A percentile compares a stretch with the other conserved stretches of the same genome.
These are phyloP conservation scores for Synanthedon formicaeformis DNA, from an alignment of 2,888 invertebrate genomes.

Conservation along the genomic window DNA sequence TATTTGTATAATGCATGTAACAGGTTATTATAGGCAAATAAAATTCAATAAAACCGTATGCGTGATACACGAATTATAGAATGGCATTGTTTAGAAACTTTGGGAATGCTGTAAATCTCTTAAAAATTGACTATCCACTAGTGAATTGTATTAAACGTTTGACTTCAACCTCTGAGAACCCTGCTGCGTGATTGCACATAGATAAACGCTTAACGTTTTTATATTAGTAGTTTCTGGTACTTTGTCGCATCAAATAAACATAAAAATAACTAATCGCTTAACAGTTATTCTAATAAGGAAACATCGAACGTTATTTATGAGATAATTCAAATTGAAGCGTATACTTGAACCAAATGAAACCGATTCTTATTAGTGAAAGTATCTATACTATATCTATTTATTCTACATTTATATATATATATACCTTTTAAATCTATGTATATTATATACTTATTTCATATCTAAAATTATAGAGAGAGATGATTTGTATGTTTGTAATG, in stretches of 20 bases:
- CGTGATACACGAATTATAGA: slow-evolving; percentile 12
- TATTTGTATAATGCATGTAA: too few species aligned
- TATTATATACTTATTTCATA: too few species aligned
- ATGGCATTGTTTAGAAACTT: slow-evolving; percentile 7
- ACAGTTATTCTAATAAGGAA: slow-evolving; percentile 28
- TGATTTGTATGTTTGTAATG: too few species aligned
- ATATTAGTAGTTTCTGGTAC: slow-evolving; percentile 28
- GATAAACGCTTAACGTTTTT: slow-evolving; percentile 21
- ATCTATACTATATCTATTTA: too few species aligned
- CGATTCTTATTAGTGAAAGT: too few species aligned
- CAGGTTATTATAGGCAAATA: slow-evolving; percentile 19
- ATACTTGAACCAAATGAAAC: too few species aligned
- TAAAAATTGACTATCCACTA: slow-evolving; percentile 34
- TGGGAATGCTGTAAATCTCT: slow-evolving; percentile 31
- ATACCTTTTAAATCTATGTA: too few species aligned
- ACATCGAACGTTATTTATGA: slow-evolving; percentile 1
- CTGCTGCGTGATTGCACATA: slow-evolving; percentile 41
- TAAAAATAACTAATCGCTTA: slow-evolving; percentile 17
- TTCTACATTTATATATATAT: too few species aligned
- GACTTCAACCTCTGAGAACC: slow-evolving; percentile 26
- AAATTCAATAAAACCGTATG: slow-evolving; percentile 8
- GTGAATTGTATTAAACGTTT: slow-evolving; percentile 31
- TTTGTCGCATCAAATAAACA: slow-evolving; percentile 41
- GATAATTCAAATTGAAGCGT: too few species aligned
- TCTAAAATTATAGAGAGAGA: too few species aligned